These are phyloP conservation scores for Ecliptopera silaceata DNA, from an alignment of 2,888 invertebrate genomes.

Conservation along the genomic window DNA sequence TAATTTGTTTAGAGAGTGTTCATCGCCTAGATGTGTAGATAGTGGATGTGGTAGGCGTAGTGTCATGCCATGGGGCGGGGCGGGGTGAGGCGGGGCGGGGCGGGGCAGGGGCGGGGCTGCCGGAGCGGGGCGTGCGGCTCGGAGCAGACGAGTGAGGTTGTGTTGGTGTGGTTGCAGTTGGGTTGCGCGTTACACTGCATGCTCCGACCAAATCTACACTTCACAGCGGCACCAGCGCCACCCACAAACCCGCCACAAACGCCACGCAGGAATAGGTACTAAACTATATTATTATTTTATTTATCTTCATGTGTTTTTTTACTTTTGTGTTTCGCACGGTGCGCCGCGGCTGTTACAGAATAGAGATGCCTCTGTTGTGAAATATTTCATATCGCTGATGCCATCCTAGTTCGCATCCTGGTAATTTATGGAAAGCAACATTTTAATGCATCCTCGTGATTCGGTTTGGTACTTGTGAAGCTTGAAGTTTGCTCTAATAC, in stretches of 20 bases:
- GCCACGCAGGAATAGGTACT: slow-evolving; percentile 83
- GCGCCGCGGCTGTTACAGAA: slow-evolving; percentile 72
- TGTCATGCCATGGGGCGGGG: slow-evolving; percentile 17
- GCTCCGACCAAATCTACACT: slow-evolving; percentile 87
- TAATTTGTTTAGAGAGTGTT: slow-evolving; percentile 69
- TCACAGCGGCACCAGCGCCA: slow-evolving; percentile 82
- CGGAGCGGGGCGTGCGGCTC: slow-evolving; percentile 21
- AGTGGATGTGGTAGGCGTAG: slow-evolving; percentile 67
- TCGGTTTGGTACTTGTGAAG: slow-evolving; percentile 71
- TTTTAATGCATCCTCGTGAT: slow-evolving; percentile 79
- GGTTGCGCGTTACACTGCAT: slow-evolving; percentile 95
- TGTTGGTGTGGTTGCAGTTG: slow-evolving; percentile 91
- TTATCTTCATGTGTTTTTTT: slow-evolving; percentile 63
- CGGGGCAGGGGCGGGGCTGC: slow-evolving; percentile 17
- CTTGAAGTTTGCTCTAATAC: slow-evolving; percentile 71
- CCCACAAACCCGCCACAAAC: slow-evolving; percentile 81
- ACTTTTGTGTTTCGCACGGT: slow-evolving; percentile 81
- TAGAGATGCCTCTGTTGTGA: slow-evolving; percentile 71
- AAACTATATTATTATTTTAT: slow-evolving; percentile 74
- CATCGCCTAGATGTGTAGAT: slow-evolving; percentile 69
- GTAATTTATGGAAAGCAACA: slow-evolving; percentile 70
- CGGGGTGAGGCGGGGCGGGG: slow-evolving; percentile 28
- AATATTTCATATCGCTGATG: slow-evolving; percentile 64
- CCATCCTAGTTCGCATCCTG: slow-evolving; percentile 71
- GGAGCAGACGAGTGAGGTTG: slow-evolving; percentile 72